Evolutionary conservation across 2,797 vertebrate species (phyloP).

Genomic region (Fistularia commersonii): DNA sequence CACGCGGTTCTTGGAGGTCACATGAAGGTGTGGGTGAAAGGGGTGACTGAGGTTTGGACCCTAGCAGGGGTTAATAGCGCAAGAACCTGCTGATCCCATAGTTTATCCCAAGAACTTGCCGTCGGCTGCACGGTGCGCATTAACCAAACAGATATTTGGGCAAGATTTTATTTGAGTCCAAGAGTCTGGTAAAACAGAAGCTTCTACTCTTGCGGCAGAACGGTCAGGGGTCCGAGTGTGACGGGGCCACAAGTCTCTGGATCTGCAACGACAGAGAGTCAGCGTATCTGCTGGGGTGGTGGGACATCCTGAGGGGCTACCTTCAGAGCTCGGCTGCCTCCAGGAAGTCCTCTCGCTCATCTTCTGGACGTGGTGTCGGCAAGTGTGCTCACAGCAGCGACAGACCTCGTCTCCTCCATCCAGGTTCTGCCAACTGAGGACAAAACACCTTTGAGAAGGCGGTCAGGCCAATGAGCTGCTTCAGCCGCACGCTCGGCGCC

Average conservation of each 20-base stretch:
- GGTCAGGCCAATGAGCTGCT: too few relatives aligned
- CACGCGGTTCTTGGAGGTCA: too few relatives aligned
- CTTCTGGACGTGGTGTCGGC: not conserved
- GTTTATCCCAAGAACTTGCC: too few relatives aligned
- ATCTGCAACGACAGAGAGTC: not conserved
- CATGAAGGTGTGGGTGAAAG: too few relatives aligned
- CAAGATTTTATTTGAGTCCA: not conserved
- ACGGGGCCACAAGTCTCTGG: not conserved
- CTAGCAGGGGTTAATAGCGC: too few relatives aligned
- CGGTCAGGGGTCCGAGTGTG: not conserved
- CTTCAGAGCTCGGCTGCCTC: not conserved
- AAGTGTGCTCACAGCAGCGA: constrained; percentile 40
- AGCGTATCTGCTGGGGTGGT: not conserved
- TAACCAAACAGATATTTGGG: too few relatives aligned
- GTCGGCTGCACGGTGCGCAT: too few relatives aligned
- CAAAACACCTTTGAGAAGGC: not conserved
- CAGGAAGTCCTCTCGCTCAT: not conserved
- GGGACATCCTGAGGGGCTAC: not conserved
- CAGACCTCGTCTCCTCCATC: constrained; percentile 38
- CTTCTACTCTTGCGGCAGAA: not conserved
- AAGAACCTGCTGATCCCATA: too few relatives aligned
- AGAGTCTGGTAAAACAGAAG: not conserved
- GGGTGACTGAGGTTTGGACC: too few relatives aligned
- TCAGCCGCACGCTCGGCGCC: too few relatives aligned
- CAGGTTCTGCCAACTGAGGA: constrained; percentile 45